Conservation (phyloP, 2,888 invertebrate genomes). For the Cryptocheilus praepositus region DNA sequence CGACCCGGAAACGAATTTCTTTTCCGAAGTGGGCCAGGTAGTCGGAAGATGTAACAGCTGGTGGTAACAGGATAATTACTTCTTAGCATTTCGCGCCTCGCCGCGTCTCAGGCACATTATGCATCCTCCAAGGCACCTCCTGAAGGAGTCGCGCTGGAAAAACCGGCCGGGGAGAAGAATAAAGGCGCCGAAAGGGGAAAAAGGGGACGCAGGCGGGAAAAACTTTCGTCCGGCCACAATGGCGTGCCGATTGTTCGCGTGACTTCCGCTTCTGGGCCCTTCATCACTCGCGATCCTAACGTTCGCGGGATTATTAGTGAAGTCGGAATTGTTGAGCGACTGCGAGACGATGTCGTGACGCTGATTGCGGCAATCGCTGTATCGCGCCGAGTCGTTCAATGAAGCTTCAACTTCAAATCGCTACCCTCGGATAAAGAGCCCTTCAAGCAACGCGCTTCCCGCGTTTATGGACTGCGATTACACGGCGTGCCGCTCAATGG, state of each 20-base stretch:
- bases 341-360: too few species aligned
- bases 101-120: slow-evolving; percentile 48
- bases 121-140: slow-evolving; percentile 33
- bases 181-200: neutral
- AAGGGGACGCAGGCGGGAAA: neutral
- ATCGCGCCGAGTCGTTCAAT: too few species aligned
- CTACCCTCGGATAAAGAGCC: too few species aligned
- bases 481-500: too few species aligned
- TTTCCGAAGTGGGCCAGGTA: slow-evolving; percentile 20
- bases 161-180: neutral
- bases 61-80: slow-evolving; percentile 58
- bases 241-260: neutral
- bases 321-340: too few species aligned
- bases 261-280: neutral
- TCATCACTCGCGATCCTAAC: neutral
- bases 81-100: slow-evolving; percentile 56
- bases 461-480: too few species aligned
- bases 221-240: slow-evolving; percentile 7
- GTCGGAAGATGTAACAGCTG: slow-evolving; percentile 50
- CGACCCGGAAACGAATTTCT: slow-evolving; percentile 40
- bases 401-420: too few species aligned
- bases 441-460: too few species aligned
- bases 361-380: too few species aligned
- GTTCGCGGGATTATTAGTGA: neutral
- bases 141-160: slow-evolving; percentile 28